A percentile compares a stretch with the other conserved stretches of the same genome.
phyloP scores from a whole-genome alignment of 2,888 invertebrate species.

The Tenthredo distinguenda region DNA sequence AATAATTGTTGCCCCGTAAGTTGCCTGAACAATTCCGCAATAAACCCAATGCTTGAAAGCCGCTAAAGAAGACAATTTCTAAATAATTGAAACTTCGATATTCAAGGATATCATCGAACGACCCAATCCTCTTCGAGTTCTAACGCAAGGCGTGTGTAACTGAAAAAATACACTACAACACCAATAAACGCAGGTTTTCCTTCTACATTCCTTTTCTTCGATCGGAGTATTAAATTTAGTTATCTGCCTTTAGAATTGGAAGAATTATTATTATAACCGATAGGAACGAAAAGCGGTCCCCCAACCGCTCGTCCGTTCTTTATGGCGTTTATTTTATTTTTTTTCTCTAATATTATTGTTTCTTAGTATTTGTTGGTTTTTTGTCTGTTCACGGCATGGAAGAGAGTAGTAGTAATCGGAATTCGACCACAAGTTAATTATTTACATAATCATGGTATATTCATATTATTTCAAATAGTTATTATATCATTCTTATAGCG shows the following conservation, averaged over 20 bases:
- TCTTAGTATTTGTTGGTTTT: not conserved
- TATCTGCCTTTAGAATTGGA: not conserved
- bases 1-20: not conserved
- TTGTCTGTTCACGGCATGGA: not conserved
- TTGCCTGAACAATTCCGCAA: not conserved
- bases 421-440: conserved; percentile 61
- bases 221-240: not conserved
- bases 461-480: conserved; percentile 60
- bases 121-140: not conserved
- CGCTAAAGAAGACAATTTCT: not conserved
- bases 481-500: conserved; percentile 57
- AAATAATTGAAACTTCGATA: not conserved
- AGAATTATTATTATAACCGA: not conserved
- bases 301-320: not conserved
- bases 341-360: not conserved
- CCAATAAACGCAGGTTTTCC: not conserved
- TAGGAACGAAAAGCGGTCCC: not conserved
- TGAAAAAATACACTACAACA: not conserved
- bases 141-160: not conserved
- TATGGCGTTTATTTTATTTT: not conserved
- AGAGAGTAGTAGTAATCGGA: conserved; percentile 23
- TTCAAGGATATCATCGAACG: not conserved
- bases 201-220: not conserved
- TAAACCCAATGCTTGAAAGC: not conserved
- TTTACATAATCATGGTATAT: conserved; percentile 64